Evolutionary conservation across 2,113 vertebrate species (phyloP), one percentile per base, ranked within the genome.

Genomic region (Tangachromis dhanisi): DNA sequence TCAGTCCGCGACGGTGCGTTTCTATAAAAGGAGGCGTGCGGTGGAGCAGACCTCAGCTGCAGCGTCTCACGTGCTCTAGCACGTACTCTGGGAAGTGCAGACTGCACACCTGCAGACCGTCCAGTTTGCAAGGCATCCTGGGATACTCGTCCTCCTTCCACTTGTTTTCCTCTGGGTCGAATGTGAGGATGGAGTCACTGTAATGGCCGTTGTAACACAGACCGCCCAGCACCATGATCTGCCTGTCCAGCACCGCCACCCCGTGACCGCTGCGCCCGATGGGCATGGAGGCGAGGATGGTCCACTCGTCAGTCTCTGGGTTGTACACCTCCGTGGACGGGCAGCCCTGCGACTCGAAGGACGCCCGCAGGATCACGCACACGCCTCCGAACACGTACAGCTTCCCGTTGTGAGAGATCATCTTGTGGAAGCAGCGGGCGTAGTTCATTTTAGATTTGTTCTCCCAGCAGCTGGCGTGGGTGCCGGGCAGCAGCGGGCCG

Each of bases 391-490:
- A 99, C 38, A 99, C 99, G 90, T 99, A 99, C 90, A 99, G 97
- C 96, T 99, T 99, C 92, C 99, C 98, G 9, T 98, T 99, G 61
- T 99, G 98, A 33, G 98, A 99, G 91, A 99, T 99, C 99, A 99
- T 99, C 96, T 99, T 99, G 96, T 99, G 99, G 97, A 99, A 99
- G 94, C 99, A 99, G 90, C 99, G 98, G 5, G 99, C 99, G 4
- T 99, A 99, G 97, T 99, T 99, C 99, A 99, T 99, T 96, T 99
- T 99, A 94, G 98, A 99, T 93, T 99, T 99, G 95, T 99, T 99
- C 96, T 99, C 98, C 99, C 99, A 99, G 94, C 99, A 99, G 96
- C 97, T 98, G 94, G 97, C 97, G 84, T 98, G 97, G 12, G 98
- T 97, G 92, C 89, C 91, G 11, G 94, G 94, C 63, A 90, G 90